A percentile compares a stretch with the other conserved stretches of the same genome.
These are phyloP conservation scores for Synanthedon myopaeformis DNA, from an alignment of 2,888 invertebrate genomes.

Conservation along the genomic window DNA sequence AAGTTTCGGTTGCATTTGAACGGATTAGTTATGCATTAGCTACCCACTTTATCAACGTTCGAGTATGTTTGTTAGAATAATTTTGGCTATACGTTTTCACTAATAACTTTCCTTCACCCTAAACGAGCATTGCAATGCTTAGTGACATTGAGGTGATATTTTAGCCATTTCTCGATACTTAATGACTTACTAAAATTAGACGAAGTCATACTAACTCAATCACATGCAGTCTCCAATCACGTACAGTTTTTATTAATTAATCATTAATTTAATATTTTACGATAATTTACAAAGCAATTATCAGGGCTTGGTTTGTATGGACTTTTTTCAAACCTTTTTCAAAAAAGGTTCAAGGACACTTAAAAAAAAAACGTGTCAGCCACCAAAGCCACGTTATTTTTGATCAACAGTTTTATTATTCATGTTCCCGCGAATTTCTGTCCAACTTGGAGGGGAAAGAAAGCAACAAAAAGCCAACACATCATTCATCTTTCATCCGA, in stretches of 20 bases:
- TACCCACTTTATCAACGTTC: slow-evolving; percentile 15
- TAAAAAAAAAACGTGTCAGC: slow-evolving; percentile 1
- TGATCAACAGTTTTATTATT: slow-evolving; percentile 17
- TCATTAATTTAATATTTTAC: no score
- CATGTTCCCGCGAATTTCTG: slow-evolving; percentile 12
- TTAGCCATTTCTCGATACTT: no score
- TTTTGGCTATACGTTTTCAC: slow-evolving; percentile 5
- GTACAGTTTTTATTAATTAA: no score
- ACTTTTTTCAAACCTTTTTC: no score
- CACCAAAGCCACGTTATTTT: slow-evolving; percentile 35
- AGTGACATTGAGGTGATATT: background rate
- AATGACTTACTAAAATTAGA: no score
- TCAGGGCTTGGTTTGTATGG: no score
- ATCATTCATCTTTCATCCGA: slow-evolving; percentile 63
- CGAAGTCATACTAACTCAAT: no score
- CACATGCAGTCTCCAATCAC: no score
- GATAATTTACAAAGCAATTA: no score
- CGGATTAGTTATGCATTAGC: slow-evolving; percentile 33
- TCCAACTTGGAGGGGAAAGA: slow-evolving; percentile 5
- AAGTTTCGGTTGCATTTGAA: slow-evolving; percentile 38
- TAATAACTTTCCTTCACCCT: slow-evolving; percentile 3
- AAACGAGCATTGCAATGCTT: slow-evolving; percentile 1
- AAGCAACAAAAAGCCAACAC: slow-evolving; percentile 34
- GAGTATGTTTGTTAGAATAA: slow-evolving; percentile 5
- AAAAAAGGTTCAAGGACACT: background rate